Conservation (phyloP, 2,888 invertebrate genomes). For the Sicus ferrugineus region DNA sequence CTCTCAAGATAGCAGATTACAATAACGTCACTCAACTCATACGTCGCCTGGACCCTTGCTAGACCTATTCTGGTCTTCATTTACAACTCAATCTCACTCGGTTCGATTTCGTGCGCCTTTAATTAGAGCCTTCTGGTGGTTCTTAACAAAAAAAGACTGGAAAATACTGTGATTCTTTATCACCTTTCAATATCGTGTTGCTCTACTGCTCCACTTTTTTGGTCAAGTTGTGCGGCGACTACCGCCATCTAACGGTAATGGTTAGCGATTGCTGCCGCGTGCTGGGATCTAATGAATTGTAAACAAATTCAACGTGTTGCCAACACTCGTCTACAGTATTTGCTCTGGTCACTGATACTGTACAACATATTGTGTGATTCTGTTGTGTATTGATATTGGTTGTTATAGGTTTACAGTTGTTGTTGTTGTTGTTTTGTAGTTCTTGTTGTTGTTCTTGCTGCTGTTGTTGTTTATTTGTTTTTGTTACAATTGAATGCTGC, state of each 20-base stretch:
- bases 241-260: constrained; percentile 10
- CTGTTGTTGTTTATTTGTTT: not conserved
- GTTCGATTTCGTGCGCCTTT: constrained; percentile 34
- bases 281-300: constrained; percentile 14
- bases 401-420: not conserved
- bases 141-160: not conserved
- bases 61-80: too few relatives aligned
- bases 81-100: constrained; percentile 7
- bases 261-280: not conserved
- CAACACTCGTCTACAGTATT: too few relatives aligned
- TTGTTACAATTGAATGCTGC: too few relatives aligned
- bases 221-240: too few relatives aligned
- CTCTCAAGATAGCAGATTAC: not conserved
- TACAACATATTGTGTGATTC: too few relatives aligned
- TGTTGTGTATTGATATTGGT: not conserved
- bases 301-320: not conserved
- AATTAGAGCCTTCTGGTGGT: constrained; percentile 36
- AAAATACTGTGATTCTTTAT: constrained; percentile 13
- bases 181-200: constrained; percentile 21
- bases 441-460: not conserved
- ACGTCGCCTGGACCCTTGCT: too few relatives aligned
- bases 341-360: not conserved
- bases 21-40: not conserved
- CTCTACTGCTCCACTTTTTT: constrained; percentile 40
- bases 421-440: constrained; percentile 1